Base-by-base conservation (phyloP, 2,888 invertebrate genomes). In the Rhamnusium bicolor region DNA sequence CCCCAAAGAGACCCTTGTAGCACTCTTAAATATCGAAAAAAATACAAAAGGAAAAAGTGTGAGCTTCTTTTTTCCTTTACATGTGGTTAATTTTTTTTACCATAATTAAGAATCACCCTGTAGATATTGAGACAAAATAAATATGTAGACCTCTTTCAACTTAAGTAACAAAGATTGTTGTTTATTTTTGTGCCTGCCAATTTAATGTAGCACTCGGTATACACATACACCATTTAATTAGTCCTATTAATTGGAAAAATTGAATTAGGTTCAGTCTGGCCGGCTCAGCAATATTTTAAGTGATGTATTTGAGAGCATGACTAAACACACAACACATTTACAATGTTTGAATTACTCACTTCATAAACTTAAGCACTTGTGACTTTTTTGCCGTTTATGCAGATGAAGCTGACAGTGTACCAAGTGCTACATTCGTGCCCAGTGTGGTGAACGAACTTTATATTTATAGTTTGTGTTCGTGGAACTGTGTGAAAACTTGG, bases 291-390 rank as follows among this genome's bases (percentile, higher is more conserved):
- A 69, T 69, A 60, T 61, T 24, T 65, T 32, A 65, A 65, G 65
- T 65, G 65, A 8, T n/a, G 40, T 60, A 21, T 46, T 40, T 29
- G 51, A 51, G 19, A 60, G 61, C 69, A 60, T 69, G 69, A 58
- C 69, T 40, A 46, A 49, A 49, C 10, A 49, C 47, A 77, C 72
- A 74, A 61, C 69, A 62, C 69, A 67, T 60, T 71, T 56, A 32
- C 60, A 40, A 53, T 74, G 74, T 70, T 71, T 65, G 60, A 68
- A 71, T 79, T 78, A 78, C 67, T 72, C 73, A 72, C 62, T 75
- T 47, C 40, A 4, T 19, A 51, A 19, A 69, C 68, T 69, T 51
- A 62, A 71, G 70, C 53, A 76, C 70, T 74, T 71, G 76, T 67
- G 73, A 32, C 62, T 72, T 76, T 73, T 75, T 69, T 69, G 53